Percentiles rank a stretch among this genome's conserved stretches.
Evolutionary conservation across 2,797 vertebrate genomes (phyloP).

Genomic region (Mionectes olivaceus): DNA sequence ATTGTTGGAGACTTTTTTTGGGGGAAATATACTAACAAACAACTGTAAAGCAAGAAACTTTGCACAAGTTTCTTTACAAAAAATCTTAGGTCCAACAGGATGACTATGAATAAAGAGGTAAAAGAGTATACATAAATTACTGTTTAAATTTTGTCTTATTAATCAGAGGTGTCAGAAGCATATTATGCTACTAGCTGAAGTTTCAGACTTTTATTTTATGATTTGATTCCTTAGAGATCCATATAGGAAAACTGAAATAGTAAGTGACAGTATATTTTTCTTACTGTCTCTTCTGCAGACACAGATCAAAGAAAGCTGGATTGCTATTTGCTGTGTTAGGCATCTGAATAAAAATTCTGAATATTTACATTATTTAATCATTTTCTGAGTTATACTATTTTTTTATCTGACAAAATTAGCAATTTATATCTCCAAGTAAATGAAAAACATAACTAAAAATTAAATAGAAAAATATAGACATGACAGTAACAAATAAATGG

Average conservation of each 20-base stretch:
- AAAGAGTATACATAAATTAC: conserved; percentile 36
- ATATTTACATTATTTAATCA: conserved; percentile 47
- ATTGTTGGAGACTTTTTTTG: background rate
- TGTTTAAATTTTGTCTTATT: conserved; percentile 54
- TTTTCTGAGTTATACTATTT: background rate
- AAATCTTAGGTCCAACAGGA: conserved; percentile 9
- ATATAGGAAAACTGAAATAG: conserved; percentile 53
- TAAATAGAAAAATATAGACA: background rate
- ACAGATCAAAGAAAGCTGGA: conserved; percentile 35
- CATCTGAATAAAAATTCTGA: conserved; percentile 55
- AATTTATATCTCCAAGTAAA: conserved; percentile 41
- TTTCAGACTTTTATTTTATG: conserved; percentile 52
- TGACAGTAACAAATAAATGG: conserved; percentile 14
- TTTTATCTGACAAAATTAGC: conserved; percentile 46
- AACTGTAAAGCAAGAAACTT: background rate
- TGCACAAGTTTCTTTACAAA: background rate
- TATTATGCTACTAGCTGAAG: conserved; percentile 45
- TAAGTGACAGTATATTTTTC: conserved; percentile 15
- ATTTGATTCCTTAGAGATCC: conserved; percentile 52
- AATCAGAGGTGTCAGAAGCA: conserved; percentile 33
- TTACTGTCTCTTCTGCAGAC: background rate
- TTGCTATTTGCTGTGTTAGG: conserved; percentile 42
- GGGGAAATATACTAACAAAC: background rate
- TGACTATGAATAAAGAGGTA: conserved; percentile 31
- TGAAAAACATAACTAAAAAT: conserved; percentile 30